Evolutionary conservation across 2,888 invertebrate species (phyloP), one percentile per base, ranked within the genome.

Genomic region (Barypeithes pellucidus): DNA sequence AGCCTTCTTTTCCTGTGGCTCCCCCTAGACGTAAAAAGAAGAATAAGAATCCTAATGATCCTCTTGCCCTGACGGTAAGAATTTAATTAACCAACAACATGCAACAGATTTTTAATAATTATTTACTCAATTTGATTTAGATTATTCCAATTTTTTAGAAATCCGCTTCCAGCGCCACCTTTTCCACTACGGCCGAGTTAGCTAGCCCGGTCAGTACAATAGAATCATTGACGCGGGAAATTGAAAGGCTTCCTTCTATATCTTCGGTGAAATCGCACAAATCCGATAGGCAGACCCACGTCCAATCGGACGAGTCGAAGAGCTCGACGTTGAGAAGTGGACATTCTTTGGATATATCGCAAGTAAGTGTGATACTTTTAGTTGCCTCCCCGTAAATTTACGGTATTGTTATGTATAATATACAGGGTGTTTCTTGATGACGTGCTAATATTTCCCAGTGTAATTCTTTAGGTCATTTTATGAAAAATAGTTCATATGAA

Each of bases 21-120:
- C 96, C 96, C 73, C 96, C 96, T 0, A 87, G 96, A 76, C 89
- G 91, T 80, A 95, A 93, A 85, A 93, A 94, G 87, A 90, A 94
- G 85, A 88, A 89, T 84, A 78, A 77, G 65, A 78, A 78, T 59
- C 77, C 78, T 16, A 69, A 60, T 24, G 50, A 65, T 43, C 45
- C 73, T 9, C 59, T 62, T 12, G 52, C 66, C 7, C 39, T 72
- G 52, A 67, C 75, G 41, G 75, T 75, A 75, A 67, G 70, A 18
- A 65, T 16, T 39, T 39, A 39, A 39, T 11, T 39, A 39, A 39
- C 39, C 8, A 5, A 39, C 39, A 2, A 39, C 5, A 7, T 11
- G 39, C 8, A 33, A 4, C 33, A 33, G 33, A 33, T 33, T 8
- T 5, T 33, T 5, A 33, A 8, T 33, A 33, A 4, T 33, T 8